Evolutionary conservation across 2,888 invertebrate species (phyloP).

Genomic region (Drosophila subquinaria): DNA sequence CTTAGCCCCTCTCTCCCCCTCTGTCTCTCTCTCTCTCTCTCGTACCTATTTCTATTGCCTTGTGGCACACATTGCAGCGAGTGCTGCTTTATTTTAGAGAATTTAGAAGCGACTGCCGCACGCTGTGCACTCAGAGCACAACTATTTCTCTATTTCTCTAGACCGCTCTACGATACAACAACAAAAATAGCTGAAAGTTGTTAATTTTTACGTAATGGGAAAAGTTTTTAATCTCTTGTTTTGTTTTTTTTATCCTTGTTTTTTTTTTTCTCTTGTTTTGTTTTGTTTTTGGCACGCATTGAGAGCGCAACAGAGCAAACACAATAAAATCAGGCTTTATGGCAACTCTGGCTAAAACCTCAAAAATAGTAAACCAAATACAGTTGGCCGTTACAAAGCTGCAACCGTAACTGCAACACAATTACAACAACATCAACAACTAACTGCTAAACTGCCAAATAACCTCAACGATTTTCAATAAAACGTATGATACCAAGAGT

Average conservation of each 20-base stretch:
- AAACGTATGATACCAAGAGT: slow-evolving; percentile 2
- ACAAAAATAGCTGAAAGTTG: slow-evolving; percentile 60
- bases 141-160: slow-evolving; percentile 69
- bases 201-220: slow-evolving; percentile 80
- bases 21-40: not conserved
- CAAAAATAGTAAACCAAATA: slow-evolving; percentile 56
- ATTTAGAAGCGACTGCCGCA: slow-evolving; percentile 61
- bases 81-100: slow-evolving; percentile 58
- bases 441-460: slow-evolving; percentile 14
- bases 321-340: slow-evolving; percentile 77
- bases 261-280: slow-evolving; percentile 9
- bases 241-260: slow-evolving; percentile 30
- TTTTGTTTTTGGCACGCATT: slow-evolving; percentile 23
- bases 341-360: slow-evolving; percentile 55
- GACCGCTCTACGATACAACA: slow-evolving; percentile 20
- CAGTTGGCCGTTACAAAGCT: slow-evolving; percentile 43
- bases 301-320: slow-evolving; percentile 37
- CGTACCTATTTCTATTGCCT: not conserved
- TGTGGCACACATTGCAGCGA: slow-evolving; percentile 27
- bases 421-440: slow-evolving; percentile 25
- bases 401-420: slow-evolving; percentile 49
- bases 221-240: slow-evolving; percentile 78
- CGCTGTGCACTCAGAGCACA: slow-evolving; percentile 48
- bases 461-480: slow-evolving; percentile 54
- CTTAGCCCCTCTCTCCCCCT: not conserved